These are phyloP conservation scores for Ciconia nigra DNA, from an alignment of 2,797 vertebrate species.

Conservation along the genomic window DNA sequence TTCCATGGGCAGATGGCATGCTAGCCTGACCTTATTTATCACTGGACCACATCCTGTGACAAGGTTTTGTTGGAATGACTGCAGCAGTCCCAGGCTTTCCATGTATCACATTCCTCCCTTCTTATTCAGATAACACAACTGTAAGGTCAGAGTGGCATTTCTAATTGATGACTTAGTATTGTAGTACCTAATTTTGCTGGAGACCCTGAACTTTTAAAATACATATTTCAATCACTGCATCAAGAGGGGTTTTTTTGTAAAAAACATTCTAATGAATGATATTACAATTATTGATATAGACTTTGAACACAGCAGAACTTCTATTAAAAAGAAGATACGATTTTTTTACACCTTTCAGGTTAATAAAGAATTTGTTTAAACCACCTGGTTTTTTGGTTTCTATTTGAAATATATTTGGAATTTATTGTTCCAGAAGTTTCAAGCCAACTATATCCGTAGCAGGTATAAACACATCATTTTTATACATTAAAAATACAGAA, in stretches of 20 bases:
- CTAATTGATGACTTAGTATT: background rate
- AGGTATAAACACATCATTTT: background rate
- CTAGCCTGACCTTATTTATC: slow-evolving; percentile 48
- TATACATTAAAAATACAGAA: background rate
- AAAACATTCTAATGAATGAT: background rate
- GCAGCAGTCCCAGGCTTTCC: background rate
- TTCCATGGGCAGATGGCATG: slow-evolving; percentile 36
- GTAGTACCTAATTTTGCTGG: background rate
- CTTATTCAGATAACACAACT: background rate
- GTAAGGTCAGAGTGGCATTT: background rate
- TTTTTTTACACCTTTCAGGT: background rate
- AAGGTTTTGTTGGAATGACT: background rate
- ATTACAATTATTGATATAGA: background rate
- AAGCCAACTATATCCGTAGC: background rate
- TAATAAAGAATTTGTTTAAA: background rate
- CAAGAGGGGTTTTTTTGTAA: background rate
- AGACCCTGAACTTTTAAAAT: background rate
- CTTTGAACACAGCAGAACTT: background rate
- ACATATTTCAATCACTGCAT: background rate
- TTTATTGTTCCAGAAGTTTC: background rate
- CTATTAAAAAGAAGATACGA: background rate
- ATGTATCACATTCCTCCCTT: background rate
- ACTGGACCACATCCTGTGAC: slow-evolving; percentile 27
- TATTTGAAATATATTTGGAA: background rate
- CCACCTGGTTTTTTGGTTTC: background rate